These are phyloP conservation scores for Ginglymostoma cirratum DNA, from an alignment of 2,113 vertebrate genomes.

Conservation along the genomic window DNA sequence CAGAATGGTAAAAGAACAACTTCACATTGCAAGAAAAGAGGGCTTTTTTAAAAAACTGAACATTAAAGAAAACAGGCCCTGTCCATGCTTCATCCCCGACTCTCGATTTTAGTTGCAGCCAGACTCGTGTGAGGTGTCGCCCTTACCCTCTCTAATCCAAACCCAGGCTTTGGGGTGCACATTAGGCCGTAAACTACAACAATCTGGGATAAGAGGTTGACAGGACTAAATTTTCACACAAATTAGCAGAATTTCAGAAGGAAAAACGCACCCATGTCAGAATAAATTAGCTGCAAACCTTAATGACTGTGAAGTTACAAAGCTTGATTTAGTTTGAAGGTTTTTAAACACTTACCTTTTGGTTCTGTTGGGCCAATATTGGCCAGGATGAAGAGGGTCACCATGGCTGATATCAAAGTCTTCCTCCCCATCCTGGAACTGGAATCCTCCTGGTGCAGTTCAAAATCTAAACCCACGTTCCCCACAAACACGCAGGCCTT, in stretches of 20 bases:
- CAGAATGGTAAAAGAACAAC: not conserved
- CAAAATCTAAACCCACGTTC: not conserved
- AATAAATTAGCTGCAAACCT: not conserved
- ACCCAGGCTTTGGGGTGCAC: not conserved
- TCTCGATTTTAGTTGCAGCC: conserved; percentile 5
- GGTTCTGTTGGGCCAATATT: conserved; percentile 25
- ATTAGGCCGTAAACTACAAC: not conserved
- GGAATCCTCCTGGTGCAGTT: not conserved
- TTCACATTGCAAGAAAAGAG: not conserved
- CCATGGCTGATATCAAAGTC: not conserved
- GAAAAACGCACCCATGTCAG: not conserved
- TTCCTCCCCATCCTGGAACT: conserved; percentile 22
- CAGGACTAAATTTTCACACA: not conserved
- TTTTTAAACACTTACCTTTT: conserved; percentile 26
- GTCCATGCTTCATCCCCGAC: not conserved
- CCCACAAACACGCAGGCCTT: not conserved
- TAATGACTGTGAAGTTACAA: not conserved
- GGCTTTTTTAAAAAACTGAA: not conserved
- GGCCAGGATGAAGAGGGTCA: conserved; percentile 27
- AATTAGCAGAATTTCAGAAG: not conserved
- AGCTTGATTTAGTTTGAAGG: not conserved
- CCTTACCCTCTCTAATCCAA: not conserved
- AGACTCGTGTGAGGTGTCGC: not conserved
- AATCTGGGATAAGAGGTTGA: not conserved
- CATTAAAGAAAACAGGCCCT: not conserved